Base-by-base conservation (phyloP, 2,797 vertebrate genomes). In the Acanthornis magna region DNA sequence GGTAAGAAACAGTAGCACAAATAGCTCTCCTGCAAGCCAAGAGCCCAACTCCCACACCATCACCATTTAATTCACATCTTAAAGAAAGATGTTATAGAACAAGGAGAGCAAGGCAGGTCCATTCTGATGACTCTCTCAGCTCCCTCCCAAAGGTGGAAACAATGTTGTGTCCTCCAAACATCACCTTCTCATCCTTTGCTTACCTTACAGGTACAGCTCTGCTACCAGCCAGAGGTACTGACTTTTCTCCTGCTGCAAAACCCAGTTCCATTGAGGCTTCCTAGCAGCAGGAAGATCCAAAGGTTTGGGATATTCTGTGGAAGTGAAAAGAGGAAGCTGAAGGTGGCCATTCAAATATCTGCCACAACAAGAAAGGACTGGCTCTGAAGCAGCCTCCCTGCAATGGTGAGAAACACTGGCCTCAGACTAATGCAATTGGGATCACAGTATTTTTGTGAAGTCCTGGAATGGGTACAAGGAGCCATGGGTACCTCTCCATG, bases 401-500 rank as follows among this genome's bases (percentile, higher is more conserved):
- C 34, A 68, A 38, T 1, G 3, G 5, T 38, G 36, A 66, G 68
- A 42, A 72, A 55, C 14, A 11, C 11, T 32, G 34, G 21, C 40
- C 45, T 78, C 40, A 72, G 51, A 43, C 11, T 51, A 53, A 67
- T 7, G 48, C 29, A 57, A 5, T 6, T 57, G 19, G 57, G 50
- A 63, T 38, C 60, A 73, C 47, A 75, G 15, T 14, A 29, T 79
- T 54, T 22, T 60, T 63, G 29, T 16, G 13, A 70, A 87, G 67
- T 30, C 51, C 30, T 79, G 54, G 66, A 83, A 62, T 30, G 21
- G 5, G 5, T 58, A 43, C 48, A 82, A 62, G 40, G 65, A 91
- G 11, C 4, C 22, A 27, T 0, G 0, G 34, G 21, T 34, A 60
- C 29, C 25, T n/a, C 5, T 4, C 11, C 7, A 20, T 5, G 3